A percentile compares a stretch with the other conserved stretches of the same genome.
phyloP scores from a whole-genome alignment of 2,113 vertebrate genomes.

The Bubalus kerabau region DNA sequence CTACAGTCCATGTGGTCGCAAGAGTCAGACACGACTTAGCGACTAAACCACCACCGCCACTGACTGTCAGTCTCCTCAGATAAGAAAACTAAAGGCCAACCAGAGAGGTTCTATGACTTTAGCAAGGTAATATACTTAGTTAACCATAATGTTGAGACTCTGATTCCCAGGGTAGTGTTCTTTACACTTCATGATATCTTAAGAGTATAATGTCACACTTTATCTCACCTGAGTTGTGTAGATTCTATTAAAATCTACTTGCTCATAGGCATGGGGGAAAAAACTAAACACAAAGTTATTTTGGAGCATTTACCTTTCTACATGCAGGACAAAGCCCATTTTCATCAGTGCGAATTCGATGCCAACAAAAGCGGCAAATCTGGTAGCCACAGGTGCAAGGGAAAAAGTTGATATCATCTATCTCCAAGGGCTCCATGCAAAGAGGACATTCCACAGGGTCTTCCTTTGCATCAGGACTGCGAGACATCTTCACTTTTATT shows the following conservation, averaged over 20 bases:
- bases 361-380: constrained; percentile 99
- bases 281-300: background rate
- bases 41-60: background rate
- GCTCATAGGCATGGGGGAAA: background rate
- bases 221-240: background rate
- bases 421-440: constrained; percentile 99
- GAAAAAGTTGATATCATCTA: constrained; percentile 99
- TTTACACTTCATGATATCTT: background rate
- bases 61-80: background rate
- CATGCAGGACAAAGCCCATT: constrained; percentile 99
- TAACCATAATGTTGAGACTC: background rate
- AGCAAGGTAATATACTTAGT: background rate
- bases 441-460: constrained; percentile 99
- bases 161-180: background rate
- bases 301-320: constrained; percentile 91
- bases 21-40: background rate
- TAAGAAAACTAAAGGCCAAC: background rate
- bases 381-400: constrained; percentile 99
- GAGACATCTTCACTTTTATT: constrained; percentile 90
- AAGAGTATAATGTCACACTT: background rate
- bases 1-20: background rate
- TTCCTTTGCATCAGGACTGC: constrained; percentile 97
- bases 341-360: constrained; percentile 98
- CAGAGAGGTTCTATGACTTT: background rate
- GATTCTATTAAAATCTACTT: constrained; percentile 14